phyloP scores from a whole-genome alignment of 2,113 vertebrate genomes.

The Ondatra zibethicus region DNA sequence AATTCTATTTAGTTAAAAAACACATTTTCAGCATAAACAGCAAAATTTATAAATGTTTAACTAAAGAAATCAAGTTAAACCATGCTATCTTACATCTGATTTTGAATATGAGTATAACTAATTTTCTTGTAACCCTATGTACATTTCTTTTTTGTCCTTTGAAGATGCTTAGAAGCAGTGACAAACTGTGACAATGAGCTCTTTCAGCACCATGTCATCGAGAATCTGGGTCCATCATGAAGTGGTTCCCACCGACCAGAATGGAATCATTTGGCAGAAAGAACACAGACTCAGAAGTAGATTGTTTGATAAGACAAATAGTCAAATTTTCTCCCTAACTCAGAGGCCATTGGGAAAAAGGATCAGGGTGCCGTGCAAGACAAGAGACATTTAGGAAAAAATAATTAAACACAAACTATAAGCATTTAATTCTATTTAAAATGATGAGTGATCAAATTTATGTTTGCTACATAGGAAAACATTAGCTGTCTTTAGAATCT shows the following conservation, averaged over 20 bases:
- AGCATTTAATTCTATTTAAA: not conserved
- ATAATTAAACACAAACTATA: not conserved
- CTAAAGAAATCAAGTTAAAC: conserved; percentile 16
- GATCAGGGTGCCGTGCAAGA: not conserved
- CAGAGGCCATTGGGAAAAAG: not conserved
- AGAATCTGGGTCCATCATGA: not conserved
- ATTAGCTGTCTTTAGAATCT: conserved; percentile 33
- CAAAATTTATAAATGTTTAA: conserved; percentile 5
- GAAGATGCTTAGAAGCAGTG: conserved; percentile 9
- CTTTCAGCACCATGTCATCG: not conserved
- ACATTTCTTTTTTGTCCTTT: conserved; percentile 6
- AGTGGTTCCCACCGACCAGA: not conserved
- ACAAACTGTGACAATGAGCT: not conserved
- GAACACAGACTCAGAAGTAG: not conserved
- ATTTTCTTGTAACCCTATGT: not conserved
- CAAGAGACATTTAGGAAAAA: conserved; percentile 4
- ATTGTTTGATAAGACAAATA: not conserved
- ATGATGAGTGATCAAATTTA: not conserved
- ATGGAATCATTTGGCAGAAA: not conserved
- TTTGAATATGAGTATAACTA: conserved; percentile 13
- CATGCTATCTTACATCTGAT: not conserved
- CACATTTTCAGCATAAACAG: not conserved
- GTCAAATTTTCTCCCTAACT: conserved; percentile 17
- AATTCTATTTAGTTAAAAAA: conserved; percentile 28
- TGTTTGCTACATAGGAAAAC: not conserved